Evolutionary conservation across 2,797 vertebrate species (phyloP).

Genomic region (Neosilurus hyrtlii): DNA sequence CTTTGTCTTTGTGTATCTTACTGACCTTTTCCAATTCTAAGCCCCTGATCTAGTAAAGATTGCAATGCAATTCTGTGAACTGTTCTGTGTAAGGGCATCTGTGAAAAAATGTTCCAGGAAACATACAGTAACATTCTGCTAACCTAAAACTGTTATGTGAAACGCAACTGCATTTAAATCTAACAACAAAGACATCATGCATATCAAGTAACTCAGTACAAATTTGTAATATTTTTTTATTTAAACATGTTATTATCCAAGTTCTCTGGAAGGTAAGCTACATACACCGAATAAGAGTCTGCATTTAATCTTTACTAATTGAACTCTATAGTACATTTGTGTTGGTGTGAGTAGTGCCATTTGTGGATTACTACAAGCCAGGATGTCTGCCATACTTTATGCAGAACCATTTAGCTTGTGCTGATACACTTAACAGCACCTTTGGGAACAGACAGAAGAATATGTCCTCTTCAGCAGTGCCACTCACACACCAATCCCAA

Average conservation of each 20-base stretch:
- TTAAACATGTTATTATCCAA: background rate
- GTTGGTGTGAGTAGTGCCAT: background rate
- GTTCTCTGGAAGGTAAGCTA: conserved; percentile 15
- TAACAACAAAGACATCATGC: background rate
- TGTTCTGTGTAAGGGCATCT: background rate
- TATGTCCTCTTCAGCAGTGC: conserved; percentile 22
- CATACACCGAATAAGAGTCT: conserved; percentile 3
- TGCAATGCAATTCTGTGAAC: background rate
- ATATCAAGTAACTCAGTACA: background rate
- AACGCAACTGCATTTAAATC: background rate
- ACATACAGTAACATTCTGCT: background rate
- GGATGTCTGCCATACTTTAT: background rate
- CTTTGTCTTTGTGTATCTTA: background rate
- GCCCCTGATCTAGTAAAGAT: background rate
- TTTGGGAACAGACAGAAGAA: conserved; percentile 21
- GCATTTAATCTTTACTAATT: background rate
- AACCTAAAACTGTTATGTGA: background rate
- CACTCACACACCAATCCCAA: background rate
- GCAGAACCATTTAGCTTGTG: conserved; percentile 17
- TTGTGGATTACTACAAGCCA: background rate
- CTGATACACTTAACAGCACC: conserved; percentile 33
- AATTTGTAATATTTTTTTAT: background rate
- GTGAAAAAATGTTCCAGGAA: background rate
- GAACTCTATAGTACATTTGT: background rate
- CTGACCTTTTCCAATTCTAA: background rate